Evolutionary conservation across 2,888 invertebrate genomes (phyloP), one percentile per base, ranked within the genome.

Genomic region (Sminthurides aquaticus): DNA sequence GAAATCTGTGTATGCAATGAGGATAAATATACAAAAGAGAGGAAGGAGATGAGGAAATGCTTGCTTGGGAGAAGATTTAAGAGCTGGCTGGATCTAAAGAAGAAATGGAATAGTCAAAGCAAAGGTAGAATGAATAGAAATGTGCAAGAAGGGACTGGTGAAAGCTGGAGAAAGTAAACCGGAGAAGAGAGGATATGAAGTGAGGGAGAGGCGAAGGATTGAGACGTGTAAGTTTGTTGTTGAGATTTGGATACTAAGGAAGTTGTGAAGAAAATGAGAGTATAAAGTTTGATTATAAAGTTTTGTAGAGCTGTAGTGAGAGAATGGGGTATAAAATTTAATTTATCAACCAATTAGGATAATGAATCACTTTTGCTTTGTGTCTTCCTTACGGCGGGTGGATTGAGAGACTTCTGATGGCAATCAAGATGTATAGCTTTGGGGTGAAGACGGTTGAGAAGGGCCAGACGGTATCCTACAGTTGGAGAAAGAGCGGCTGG

Each of bases 271-370:
- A 15, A 5, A n/a, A n/a, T n/a, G n/a, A n/a, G n/a, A 34, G 8
- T 34, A 34, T 34, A 34, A 34, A 34, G 8, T 34, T 34, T 34
- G 43, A 34, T 34, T 34, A 34, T 34, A 34, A 34, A 34, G 43
- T 34, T 34, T 34, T 34, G 8, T 34, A 5, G 43, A 11, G 43
- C 8, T 11, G 43, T 15, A 11, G 43, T 34, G n/a, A 34, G 43
- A 25, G 57, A 63, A 57, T 58, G 28, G 57, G 27, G 57, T 56
- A 57, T 63, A 49, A 63, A 63, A 63, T 63, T 63, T 57, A 63
- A 63, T 63, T 63, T 63, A 63, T 49, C 58, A 49, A 63, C 57
- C 63, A 63, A 63, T 63, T 63, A 63, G 57, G 63, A 63, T 63
- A 63, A 63, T 57, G 63, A 63, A 63, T 49, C 57, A 49, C 49